Evolutionary conservation across 2,888 invertebrate species (phyloP).

Genomic region (Cryptus armator): DNA sequence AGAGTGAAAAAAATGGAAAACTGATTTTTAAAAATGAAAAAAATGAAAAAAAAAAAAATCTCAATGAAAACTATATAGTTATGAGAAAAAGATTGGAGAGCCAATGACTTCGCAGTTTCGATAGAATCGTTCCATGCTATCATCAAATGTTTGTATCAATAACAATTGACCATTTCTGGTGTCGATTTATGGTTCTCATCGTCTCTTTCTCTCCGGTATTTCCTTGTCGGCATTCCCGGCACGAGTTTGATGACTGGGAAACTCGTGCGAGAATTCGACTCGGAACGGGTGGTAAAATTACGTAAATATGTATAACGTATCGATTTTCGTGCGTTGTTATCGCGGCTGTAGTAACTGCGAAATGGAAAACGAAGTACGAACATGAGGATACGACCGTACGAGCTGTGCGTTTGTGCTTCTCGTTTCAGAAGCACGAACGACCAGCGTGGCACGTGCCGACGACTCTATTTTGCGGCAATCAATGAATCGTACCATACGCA

Average conservation of each 20-base stretch:
- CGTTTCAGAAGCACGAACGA: constrained; percentile 21
- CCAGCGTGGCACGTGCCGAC: constrained; percentile 28
- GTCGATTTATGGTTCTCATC: constrained; percentile 5
- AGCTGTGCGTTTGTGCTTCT: constrained; percentile 14
- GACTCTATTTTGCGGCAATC: constrained; percentile 47
- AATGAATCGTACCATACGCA: constrained; percentile 22
- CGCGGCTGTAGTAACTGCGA: constrained; percentile 2
- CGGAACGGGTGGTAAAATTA: constrained; percentile 26
- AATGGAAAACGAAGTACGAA: constrained; percentile 35
- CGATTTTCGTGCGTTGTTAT: constrained; percentile 36
- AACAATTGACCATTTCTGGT: neutral
- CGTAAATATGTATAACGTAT: constrained; percentile 35
- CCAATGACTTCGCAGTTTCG: neutral
- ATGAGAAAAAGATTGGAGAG: neutral
- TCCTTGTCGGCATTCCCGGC: neutral
- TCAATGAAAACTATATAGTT: too few relatives aligned
- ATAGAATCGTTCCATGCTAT: neutral
- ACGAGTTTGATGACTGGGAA: constrained; percentile 33
- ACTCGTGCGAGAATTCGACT: constrained; percentile 31
- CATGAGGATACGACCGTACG: constrained; percentile 1
- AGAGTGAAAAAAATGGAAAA: too few relatives aligned
- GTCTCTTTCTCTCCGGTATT: neutral
- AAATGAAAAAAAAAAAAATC: too few relatives aligned
- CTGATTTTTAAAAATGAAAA: too few relatives aligned
- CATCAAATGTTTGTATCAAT: neutral